Evolutionary conservation across 2,797 vertebrate genomes (phyloP).

Genomic region (Cyclopterus lumpus): DNA sequence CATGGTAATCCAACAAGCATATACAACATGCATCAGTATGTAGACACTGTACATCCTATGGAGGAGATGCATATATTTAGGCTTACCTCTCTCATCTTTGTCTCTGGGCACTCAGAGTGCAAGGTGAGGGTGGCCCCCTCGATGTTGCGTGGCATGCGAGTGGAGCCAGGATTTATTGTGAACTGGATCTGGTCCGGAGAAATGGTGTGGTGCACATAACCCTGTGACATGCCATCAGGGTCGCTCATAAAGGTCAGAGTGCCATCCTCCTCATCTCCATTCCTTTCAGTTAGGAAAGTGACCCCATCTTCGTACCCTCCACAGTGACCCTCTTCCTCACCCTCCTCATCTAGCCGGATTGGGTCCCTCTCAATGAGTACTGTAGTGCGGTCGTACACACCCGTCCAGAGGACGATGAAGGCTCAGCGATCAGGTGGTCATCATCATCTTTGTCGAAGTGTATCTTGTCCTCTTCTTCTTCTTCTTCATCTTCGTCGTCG

Average conservation of each 20-base stretch:
- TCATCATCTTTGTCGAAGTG: conserved; percentile 84
- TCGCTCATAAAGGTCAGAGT: conserved; percentile 91
- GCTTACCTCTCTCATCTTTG: conserved; percentile 95
- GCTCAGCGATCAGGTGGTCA: conserved; percentile 85
- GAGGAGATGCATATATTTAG: neutral
- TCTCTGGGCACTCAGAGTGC: conserved; percentile 98
- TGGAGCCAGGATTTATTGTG: conserved; percentile 99
- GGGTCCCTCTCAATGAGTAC: conserved; percentile 98
- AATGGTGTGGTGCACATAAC: conserved; percentile 99
- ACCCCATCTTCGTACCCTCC: conserved; percentile 86
- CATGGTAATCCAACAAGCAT: neutral
- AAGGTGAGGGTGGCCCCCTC: conserved; percentile 97
- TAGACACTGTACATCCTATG: neutral
- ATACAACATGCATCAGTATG: neutral
- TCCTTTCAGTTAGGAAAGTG: conserved; percentile 90
- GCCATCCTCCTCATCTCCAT: conserved; percentile 92
- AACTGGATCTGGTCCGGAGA: conserved; percentile 98
- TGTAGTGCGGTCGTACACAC: conserved; percentile 96
- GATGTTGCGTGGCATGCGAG: conserved; percentile 98
- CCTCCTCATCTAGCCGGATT: conserved; percentile 92
- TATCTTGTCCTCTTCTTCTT: conserved; percentile 81
- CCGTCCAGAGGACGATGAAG: conserved; percentile 88
- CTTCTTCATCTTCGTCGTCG: conserved; percentile 54
- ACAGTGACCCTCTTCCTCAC: conserved; percentile 91
- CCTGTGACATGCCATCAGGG: conserved; percentile 96